Evolutionary conservation across 1,140 invertebrate genomes (phyloP).

Genomic region (Apis cerana): DNA sequence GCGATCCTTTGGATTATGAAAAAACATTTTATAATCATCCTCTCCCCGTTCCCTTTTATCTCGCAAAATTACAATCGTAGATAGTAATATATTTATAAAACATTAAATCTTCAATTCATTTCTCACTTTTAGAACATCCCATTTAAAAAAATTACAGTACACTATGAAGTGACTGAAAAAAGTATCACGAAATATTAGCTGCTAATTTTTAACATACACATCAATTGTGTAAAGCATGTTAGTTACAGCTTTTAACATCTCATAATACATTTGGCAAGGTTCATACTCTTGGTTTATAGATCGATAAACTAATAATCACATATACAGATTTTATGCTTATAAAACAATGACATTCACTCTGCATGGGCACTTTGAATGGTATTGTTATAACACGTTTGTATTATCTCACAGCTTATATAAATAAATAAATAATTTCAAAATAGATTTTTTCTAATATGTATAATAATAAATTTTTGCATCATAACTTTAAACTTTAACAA

Average conservation of each 20-base stretch:
- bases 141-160: constrained; percentile 28
- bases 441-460: constrained; percentile 5
- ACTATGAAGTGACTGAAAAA: constrained; percentile 12
- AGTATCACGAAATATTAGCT: constrained; percentile 46
- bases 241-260: constrained; percentile 37
- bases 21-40: constrained; percentile 55
- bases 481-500: constrained; percentile 1
- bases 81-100: constrained; percentile 44
- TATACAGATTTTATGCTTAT: constrained; percentile 52
- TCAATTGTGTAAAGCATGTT: constrained; percentile 33
- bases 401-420: constrained; percentile 39
- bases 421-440: constrained; percentile 47
- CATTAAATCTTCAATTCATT: constrained; percentile 45
- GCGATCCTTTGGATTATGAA: constrained; percentile 58
- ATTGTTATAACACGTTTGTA: constrained; percentile 47
- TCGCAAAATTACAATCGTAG: constrained; percentile 36
- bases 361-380: constrained; percentile 51
- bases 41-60: constrained; percentile 35
- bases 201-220: constrained; percentile 56
- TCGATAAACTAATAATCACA: constrained; percentile 48
- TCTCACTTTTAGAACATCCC: constrained; percentile 34
- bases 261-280: constrained; percentile 41
- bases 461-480: neutral
- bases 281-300: constrained; percentile 45
- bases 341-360: constrained; percentile 36